Conservation (phyloP, 2,797 vertebrate species). For the Pipistrellus pipistrellus region DNA sequence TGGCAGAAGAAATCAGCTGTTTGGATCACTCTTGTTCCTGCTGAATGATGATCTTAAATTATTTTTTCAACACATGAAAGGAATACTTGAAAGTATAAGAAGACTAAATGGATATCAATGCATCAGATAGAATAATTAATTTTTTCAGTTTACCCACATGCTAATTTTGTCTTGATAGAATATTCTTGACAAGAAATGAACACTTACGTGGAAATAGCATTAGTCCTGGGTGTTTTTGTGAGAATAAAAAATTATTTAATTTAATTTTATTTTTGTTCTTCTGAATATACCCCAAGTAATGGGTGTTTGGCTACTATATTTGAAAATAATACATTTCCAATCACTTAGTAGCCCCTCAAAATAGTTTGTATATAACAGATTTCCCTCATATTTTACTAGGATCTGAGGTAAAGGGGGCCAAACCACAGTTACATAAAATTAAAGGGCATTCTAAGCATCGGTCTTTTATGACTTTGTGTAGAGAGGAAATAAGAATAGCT, state of each 20-base stretch:
- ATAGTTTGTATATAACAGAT: neutral
- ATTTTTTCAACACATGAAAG: neutral
- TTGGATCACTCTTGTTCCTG: conserved; percentile 52
- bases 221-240: conserved; percentile 61
- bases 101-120: neutral
- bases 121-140: neutral
- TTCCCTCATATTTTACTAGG: conserved; percentile 13
- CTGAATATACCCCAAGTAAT: conserved; percentile 49
- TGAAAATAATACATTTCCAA: conserved; percentile 59
- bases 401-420: conserved; percentile 40
- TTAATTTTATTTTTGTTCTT: conserved; percentile 61
- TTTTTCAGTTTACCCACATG: conserved; percentile 42
- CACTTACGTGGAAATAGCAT: conserved; percentile 35
- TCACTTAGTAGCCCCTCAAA: conserved; percentile 36
- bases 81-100: conserved; percentile 75
- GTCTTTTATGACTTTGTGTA: conserved; percentile 58
- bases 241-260: neutral
- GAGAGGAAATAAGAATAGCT: neutral
- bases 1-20: conserved; percentile 86
- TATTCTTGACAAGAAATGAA: conserved; percentile 68
- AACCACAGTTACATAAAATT: conserved; percentile 48
- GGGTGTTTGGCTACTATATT: conserved; percentile 16
- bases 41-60: conserved; percentile 69
- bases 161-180: conserved; percentile 60
- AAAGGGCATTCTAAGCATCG: conserved; percentile 51